Evolutionary conservation across 2,113 vertebrate species (phyloP).

Genomic region (Geothlypis trichas): DNA sequence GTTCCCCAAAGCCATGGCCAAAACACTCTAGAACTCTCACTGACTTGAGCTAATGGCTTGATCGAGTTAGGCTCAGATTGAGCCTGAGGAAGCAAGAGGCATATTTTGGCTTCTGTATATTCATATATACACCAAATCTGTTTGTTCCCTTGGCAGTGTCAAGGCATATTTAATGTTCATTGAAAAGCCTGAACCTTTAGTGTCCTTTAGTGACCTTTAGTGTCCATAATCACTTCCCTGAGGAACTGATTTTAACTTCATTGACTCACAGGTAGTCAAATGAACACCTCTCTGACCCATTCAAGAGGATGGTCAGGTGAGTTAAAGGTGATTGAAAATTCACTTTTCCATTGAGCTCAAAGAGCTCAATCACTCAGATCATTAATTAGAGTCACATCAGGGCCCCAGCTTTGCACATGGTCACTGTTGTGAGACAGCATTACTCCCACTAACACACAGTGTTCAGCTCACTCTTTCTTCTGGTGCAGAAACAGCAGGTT

Average conservation of each 20-base stretch:
- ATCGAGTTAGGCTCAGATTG: not conserved
- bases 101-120: not conserved
- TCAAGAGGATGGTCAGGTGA: rapidly evolving
- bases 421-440: not conserved
- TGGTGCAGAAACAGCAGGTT: not conserved
- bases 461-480: not conserved
- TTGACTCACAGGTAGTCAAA: not conserved
- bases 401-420: not conserved
- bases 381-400: rapidly evolving
- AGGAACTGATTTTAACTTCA: not conserved
- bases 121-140: not conserved
- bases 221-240: not conserved
- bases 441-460: not conserved
- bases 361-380: not conserved
- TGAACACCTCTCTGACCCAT: not conserved
- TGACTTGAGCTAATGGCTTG: not conserved
- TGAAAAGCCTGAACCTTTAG: not conserved
- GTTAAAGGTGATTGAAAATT: not conserved
- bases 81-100: not conserved
- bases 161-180: not conserved
- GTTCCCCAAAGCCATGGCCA: not conserved
- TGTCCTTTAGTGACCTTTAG: not conserved
- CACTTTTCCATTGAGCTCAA: not conserved
- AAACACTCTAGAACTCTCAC: not conserved
- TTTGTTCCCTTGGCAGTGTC: not conserved